These are phyloP conservation scores for Crocuta crocuta DNA, from an alignment of 2,113 vertebrate genomes.

Conservation along the genomic window DNA sequence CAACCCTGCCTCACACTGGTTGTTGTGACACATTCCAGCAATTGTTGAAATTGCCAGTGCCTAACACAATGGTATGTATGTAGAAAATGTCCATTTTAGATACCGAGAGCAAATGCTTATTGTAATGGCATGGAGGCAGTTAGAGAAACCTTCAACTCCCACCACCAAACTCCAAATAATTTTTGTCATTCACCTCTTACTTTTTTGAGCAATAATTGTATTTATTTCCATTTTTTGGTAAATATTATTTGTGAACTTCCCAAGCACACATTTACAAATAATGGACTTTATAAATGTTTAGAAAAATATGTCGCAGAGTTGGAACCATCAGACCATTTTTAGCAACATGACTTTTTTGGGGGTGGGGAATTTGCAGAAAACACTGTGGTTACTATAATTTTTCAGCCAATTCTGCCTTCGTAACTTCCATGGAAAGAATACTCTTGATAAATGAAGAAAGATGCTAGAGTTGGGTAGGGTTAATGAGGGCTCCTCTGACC, in stretches of 20 bases:
- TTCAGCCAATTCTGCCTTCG: background rate
- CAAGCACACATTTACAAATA: conserved; percentile 73
- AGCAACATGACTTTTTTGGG: conserved; percentile 55
- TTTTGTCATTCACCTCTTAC: background rate
- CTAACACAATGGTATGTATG: background rate
- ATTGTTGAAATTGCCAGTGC: background rate
- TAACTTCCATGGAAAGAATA: background rate
- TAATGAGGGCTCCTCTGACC: background rate
- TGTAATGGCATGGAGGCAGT: background rate
- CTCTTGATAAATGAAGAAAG: background rate
- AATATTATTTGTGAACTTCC: conserved; percentile 77
- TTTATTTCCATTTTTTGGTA: conserved; percentile 84
- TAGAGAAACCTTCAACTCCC: background rate
- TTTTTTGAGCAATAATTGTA: background rate
- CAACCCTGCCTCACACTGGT: background rate
- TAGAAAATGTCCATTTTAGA: background rate
- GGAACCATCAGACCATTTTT: conserved; percentile 61
- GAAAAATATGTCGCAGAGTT: conserved; percentile 57
- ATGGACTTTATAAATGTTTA: conserved; percentile 30
- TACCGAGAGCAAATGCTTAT: background rate
- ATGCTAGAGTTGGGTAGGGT: no score
- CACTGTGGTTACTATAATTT: background rate
- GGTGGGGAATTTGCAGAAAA: background rate
- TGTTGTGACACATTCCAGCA: background rate
- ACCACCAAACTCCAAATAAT: background rate